Percentiles rank a stretch among this genome's conserved stretches.
phyloP scores from a whole-genome alignment of 2,113 vertebrate genomes.

The Lonchura striata region DNA sequence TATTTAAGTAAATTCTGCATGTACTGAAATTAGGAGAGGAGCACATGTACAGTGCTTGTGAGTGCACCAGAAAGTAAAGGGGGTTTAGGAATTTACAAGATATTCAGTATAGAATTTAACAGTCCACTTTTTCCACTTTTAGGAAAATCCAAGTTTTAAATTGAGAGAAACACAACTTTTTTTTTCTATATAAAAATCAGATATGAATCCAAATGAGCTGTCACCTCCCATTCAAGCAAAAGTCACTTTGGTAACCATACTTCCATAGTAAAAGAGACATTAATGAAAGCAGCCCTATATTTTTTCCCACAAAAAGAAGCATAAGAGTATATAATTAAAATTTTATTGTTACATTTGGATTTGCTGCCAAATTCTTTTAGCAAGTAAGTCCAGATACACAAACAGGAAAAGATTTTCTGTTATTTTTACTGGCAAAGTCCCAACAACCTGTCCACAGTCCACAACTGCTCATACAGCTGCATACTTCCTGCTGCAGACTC shows the following conservation, averaged over 20 bases:
- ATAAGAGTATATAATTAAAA: constrained; percentile 15
- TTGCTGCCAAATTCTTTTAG: background rate
- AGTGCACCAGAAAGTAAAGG: background rate
- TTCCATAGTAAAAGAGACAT: background rate
- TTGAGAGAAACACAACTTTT: background rate
- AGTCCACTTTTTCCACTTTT: background rate
- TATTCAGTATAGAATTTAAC: background rate
- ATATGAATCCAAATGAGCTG: background rate
- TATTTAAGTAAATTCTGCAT: background rate
- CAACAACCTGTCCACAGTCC: background rate
- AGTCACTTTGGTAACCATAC: background rate
- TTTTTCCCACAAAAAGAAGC: background rate
- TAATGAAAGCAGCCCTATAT: background rate
- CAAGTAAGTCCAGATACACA: background rate
- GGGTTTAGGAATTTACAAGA: background rate
- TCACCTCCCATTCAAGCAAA: background rate
- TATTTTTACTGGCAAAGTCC: background rate
- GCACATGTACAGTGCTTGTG: background rate
- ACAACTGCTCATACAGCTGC: background rate
- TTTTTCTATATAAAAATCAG: background rate
- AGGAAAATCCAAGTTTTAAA: background rate
- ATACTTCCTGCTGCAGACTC: background rate
- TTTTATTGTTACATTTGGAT: background rate
- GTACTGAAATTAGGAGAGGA: background rate
- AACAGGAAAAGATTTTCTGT: constrained; percentile 7